These are phyloP conservation scores for Drosophila cognata DNA, from an alignment of 2,888 invertebrate genomes.

Conservation along the genomic window DNA sequence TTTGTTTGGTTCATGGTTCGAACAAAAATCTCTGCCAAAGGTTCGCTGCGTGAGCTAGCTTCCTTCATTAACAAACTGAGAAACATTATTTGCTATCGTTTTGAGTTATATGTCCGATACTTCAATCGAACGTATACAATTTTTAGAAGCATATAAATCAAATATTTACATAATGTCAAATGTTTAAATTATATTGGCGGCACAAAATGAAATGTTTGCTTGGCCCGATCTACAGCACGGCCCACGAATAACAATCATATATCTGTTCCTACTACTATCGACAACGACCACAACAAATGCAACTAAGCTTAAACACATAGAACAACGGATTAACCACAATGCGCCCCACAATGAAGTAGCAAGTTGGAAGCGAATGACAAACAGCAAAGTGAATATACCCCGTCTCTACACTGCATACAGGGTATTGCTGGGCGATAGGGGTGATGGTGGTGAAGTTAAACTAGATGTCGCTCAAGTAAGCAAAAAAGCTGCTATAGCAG, in stretches of 20 bases:
- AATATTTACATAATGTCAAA: slow-evolving; percentile 13
- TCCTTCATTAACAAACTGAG: not conserved
- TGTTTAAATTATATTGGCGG: slow-evolving; percentile 25
- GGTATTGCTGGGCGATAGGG: slow-evolving; percentile 19
- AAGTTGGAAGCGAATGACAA: slow-evolving; percentile 6
- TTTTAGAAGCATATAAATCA: not conserved
- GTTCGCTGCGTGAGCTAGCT: not conserved
- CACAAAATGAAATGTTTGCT: slow-evolving; percentile 71
- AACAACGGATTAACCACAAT: not conserved
- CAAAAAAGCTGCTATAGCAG: slow-evolving; percentile 14
- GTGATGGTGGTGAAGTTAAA: slow-evolving; percentile 3
- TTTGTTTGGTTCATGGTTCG: too few relatives aligned
- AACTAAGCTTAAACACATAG: slow-evolving; percentile 3
- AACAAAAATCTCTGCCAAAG: not conserved
- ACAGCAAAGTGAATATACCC: slow-evolving; percentile 32
- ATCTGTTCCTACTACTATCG: slow-evolving; percentile 39
- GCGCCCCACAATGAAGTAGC: not conserved
- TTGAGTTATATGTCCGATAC: slow-evolving; percentile 25
- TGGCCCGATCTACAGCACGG: slow-evolving; percentile 34
- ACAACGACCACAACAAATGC: slow-evolving; percentile 3
- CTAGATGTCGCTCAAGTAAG: slow-evolving; percentile 4
- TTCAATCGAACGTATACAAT: not conserved
- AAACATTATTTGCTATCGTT: not conserved
- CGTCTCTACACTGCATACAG: slow-evolving; percentile 55
- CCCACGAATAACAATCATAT: slow-evolving; percentile 29